phyloP scores from a whole-genome alignment of 2,797 vertebrate species.

The Phrynocephalus forsythii region DNA sequence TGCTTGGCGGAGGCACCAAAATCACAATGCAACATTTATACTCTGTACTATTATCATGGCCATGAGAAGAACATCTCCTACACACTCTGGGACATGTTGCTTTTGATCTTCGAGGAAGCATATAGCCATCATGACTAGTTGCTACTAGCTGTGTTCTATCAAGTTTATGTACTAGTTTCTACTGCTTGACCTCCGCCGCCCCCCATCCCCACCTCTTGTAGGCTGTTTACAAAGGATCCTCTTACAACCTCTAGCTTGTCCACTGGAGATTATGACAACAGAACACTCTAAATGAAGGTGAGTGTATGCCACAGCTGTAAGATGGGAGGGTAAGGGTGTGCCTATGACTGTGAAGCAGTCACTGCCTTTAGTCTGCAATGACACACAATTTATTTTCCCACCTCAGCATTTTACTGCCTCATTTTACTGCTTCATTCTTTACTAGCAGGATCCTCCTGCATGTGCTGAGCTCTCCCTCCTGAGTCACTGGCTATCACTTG shows the following conservation, averaged over 20 bases:
- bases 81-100: too few relatives aligned
- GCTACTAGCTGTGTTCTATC: background rate
- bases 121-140: background rate
- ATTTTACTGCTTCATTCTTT: background rate
- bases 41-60: background rate
- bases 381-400: background rate
- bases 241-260: background rate
- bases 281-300: background rate
- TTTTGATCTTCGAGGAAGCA: too few relatives aligned
- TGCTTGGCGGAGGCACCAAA: too few relatives aligned
- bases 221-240: background rate
- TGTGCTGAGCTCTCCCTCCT: too few relatives aligned
- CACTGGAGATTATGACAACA: background rate
- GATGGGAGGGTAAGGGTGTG: constrained; percentile 7
- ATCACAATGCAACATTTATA: too few relatives aligned
- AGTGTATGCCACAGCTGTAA: constrained; percentile 24
- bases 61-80: background rate
- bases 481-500: too few relatives aligned
- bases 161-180: background rate
- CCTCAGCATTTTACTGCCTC: background rate
- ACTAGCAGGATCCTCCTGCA: too few relatives aligned
- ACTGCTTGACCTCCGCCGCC: background rate
- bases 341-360: background rate
- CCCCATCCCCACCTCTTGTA: background rate
- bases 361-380: background rate